These are phyloP conservation scores for Aspidiotus rigidus DNA, from an alignment of 2,888 invertebrate species.

Conservation along the genomic window DNA sequence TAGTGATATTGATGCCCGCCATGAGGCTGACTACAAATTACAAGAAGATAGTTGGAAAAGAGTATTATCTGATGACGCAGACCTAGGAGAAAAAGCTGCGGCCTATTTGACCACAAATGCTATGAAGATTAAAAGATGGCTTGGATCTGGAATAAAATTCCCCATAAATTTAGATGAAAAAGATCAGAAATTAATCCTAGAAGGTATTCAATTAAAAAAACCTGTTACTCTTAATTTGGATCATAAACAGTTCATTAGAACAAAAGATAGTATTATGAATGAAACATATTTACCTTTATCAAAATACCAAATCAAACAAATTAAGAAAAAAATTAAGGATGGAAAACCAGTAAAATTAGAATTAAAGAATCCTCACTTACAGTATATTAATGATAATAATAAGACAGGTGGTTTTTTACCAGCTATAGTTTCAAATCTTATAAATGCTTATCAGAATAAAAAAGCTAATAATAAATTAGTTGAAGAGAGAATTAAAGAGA, in stretches of 20 bases:
- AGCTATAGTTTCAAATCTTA: background rate
- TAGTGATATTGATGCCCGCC: conserved; percentile 12
- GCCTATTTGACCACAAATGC: conserved; percentile 16
- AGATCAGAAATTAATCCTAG: background rate
- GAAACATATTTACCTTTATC: no score
- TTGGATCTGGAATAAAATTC: conserved; percentile 21
- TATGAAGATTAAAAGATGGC: conserved; percentile 29
- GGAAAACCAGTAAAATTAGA: background rate
- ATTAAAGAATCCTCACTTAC: background rate
- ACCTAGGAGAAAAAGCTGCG: conserved; percentile 16
- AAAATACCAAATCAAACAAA: conserved; percentile 5
- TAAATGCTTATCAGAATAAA: conserved; percentile 11
- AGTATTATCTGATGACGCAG: conserved; percentile 23
- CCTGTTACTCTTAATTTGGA: background rate
- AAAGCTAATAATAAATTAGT: conserved; percentile 12
- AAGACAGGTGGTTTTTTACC: conserved; percentile 8
- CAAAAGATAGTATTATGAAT: no score
- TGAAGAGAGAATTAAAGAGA: background rate
- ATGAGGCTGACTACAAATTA: conserved; percentile 29
- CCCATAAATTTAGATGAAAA: conserved; percentile 8
- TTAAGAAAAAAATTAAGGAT: background rate
- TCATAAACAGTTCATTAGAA: conserved; percentile 5
- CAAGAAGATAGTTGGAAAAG: background rate
- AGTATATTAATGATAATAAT: conserved; percentile 5
- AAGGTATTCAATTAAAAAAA: background rate